These are phyloP conservation scores for Paradisaea rubra DNA, from an alignment of 2,113 vertebrate species.

Conservation along the genomic window DNA sequence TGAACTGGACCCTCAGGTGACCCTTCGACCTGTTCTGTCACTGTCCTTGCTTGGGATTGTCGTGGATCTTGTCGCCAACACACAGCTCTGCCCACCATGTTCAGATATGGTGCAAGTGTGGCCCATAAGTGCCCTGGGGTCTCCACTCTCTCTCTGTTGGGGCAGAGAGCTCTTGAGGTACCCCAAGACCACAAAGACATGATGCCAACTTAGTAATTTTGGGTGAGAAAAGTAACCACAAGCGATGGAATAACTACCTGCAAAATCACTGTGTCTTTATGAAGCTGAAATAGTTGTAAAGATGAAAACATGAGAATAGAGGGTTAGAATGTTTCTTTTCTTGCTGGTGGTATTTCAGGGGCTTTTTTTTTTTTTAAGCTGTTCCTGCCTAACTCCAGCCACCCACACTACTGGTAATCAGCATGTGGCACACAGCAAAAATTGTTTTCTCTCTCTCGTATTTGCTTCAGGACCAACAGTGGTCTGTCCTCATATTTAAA, in stretches of 20 bases:
- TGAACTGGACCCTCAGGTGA: accelerated
- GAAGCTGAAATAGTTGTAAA: not conserved
- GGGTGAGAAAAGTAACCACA: not conserved
- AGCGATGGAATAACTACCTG: not conserved
- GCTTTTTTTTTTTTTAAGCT: not conserved
- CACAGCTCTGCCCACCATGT: not conserved
- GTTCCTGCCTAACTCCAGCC: not conserved
- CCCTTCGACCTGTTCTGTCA: not conserved
- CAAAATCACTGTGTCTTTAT: not conserved
- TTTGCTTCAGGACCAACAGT: not conserved
- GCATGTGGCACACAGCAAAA: not conserved
- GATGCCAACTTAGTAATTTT: not conserved
- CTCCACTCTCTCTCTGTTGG: not conserved
- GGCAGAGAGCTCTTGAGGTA: not conserved
- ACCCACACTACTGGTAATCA: not conserved
- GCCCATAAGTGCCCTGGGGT: not conserved
- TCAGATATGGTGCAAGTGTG: not conserved
- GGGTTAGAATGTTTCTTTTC: not conserved
- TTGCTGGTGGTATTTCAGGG: not conserved
- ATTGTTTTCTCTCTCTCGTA: not conserved
- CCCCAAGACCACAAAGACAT: not conserved
- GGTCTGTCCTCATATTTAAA: not conserved
- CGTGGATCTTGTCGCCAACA: not conserved
- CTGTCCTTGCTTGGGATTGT: not conserved
- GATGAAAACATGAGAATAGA: not conserved